Conservation (phyloP, 2,888 invertebrate genomes). For the Lasioglossum leucozonium region DNA sequence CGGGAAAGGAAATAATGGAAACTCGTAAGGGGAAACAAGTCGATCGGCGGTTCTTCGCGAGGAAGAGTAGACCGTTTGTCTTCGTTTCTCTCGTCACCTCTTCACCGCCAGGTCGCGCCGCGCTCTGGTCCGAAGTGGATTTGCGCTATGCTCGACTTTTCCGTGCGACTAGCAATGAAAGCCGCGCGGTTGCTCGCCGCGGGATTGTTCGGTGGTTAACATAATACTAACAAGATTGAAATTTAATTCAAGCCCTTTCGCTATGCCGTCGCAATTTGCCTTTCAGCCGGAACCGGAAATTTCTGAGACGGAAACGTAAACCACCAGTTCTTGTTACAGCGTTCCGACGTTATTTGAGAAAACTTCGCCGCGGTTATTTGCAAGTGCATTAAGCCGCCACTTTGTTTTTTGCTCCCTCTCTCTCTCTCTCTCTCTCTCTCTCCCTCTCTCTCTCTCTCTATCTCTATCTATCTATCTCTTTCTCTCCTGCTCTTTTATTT, state of each 20-base stretch:
- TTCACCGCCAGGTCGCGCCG: not conserved
- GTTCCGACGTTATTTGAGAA: conserved; percentile 23
- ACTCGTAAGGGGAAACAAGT: conserved; percentile 48
- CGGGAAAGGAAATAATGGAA: conserved; percentile 54
- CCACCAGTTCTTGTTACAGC: conserved; percentile 15
- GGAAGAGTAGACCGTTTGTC: conserved; percentile 53
- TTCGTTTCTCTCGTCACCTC: conserved; percentile 38
- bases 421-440: no score
- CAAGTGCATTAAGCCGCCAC: conserved; percentile 1
- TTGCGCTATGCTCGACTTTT: conserved; percentile 51
- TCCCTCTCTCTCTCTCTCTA: no score
- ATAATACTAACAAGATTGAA: conserved; percentile 63
- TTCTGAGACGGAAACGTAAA: conserved; percentile 37
- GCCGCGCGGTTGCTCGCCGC: conserved; percentile 41
- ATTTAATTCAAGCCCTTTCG: conserved; percentile 62
- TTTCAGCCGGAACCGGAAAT: conserved; percentile 35
- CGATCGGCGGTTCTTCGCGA: conserved; percentile 30
- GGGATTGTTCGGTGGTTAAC: conserved; percentile 57
- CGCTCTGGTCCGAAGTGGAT: conserved; percentile 45
- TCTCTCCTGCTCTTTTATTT: no score
- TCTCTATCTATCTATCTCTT: no score
- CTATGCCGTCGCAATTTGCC: conserved; percentile 37
- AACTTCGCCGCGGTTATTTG: conserved; percentile 8
- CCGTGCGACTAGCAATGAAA: conserved; percentile 51
- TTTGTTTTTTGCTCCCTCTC: not conserved